Evolutionary conservation across 64 coral and sea anemone genomes (phyloP), one percentile per base, ranked within the genome.

Genomic region (Pocillopora damicornis): DNA sequence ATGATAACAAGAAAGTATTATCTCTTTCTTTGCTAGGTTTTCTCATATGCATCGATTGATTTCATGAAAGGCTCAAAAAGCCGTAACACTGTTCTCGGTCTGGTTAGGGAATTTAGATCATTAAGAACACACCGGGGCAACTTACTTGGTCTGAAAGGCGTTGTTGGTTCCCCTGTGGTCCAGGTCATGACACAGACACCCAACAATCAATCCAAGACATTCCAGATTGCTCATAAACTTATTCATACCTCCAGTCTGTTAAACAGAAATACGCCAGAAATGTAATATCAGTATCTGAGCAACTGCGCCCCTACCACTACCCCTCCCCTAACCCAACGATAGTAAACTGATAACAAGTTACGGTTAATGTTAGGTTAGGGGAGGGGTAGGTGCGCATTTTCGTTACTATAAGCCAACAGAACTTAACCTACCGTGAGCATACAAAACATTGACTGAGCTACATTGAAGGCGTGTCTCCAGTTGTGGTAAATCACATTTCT

Each of bases 141-240:
- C 66, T 87, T 91, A 99, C 97, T 99, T 99, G 17, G 93, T 94
- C 76, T 99, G 97, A 88, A 99, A 99, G 75, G 97, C 97, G 86
- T 99, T 99, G 86, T 99, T 99, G 64, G 97, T 99, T 17, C 97
- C 97, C 25, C 97, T 95, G 83, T 99, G 97, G 62, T 99, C 97
- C 61, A 99, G 69, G 75, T 99, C 97, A 81, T 99, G 97, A 58
- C 97, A 99, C 74, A 99, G 77, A 83, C 97, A 99, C 56, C 97
- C 97, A 38, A 94, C 97, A 63, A 99, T 67, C 58, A 99, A 89
- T 5, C 93, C 97, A 85, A 99, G 89, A 75, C 86, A 95, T 86
- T 99, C 97, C 61, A 99, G 73, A 77, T 99, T 95, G 56, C 75
- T 99, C 58, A 99, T 65, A 93, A 60, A 84, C 35, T 75, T 87